Percentiles rank a stretch among this genome's conserved stretches.
Evolutionary conservation across 2,888 invertebrate genomes (phyloP).

Genomic region (Drosophila lacicola): DNA sequence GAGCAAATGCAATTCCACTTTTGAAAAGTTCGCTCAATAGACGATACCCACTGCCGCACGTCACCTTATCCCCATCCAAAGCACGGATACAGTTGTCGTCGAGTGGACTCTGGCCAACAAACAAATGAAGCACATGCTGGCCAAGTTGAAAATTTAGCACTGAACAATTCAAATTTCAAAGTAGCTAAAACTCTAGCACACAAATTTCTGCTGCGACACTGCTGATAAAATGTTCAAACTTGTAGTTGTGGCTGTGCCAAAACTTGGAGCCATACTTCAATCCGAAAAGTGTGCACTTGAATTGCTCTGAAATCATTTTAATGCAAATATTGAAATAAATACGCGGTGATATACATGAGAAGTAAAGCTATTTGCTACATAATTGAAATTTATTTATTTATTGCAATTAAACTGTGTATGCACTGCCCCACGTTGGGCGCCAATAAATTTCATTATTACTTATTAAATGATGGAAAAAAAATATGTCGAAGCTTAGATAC

Average conservation of each 20-base stretch:
- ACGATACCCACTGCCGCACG: slow-evolving; percentile 19
- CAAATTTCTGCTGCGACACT: slow-evolving; percentile 61
- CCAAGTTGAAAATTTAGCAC: slow-evolving; percentile 46
- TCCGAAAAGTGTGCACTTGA: slow-evolving; percentile 13
- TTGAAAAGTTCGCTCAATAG: slow-evolving; percentile 67
- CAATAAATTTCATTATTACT: too few relatives aligned
- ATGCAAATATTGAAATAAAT: slow-evolving; percentile 4
- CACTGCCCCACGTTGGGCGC: background rate
- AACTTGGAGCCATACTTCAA: slow-evolving; percentile 38
- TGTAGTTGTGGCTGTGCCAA: background rate
- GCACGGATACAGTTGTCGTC: slow-evolving; percentile 55
- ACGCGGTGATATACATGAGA: background rate
- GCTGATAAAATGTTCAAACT: slow-evolving; percentile 63
- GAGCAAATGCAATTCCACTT: slow-evolving; percentile 80
- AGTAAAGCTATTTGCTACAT: slow-evolving; percentile 3
- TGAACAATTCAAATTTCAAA: slow-evolving; percentile 69
- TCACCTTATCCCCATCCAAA: slow-evolving; percentile 17
- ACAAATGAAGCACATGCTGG: slow-evolving; percentile 72
- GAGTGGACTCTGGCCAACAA: slow-evolving; percentile 72
- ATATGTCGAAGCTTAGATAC: slow-evolving; percentile 3
- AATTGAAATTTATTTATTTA: slow-evolving; percentile 46
- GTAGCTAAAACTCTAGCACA: slow-evolving; percentile 34
- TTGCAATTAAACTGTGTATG: slow-evolving; percentile 17
- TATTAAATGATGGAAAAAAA: too few relatives aligned
- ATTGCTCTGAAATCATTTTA: background rate